Base-by-base conservation (phyloP, 1,140 invertebrate species). In the Saccostrea echinata region DNA sequence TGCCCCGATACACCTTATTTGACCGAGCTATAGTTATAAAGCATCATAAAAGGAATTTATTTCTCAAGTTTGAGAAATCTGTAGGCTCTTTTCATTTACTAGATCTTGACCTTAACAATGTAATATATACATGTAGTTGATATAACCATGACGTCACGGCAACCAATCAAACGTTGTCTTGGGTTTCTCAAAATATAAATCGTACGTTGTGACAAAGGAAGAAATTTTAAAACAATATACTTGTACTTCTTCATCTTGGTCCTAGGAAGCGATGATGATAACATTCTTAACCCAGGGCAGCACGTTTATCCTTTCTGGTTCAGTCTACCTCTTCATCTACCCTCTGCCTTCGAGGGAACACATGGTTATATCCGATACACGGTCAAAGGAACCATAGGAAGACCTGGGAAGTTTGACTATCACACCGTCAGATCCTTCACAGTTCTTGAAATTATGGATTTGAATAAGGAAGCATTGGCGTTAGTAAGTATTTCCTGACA, bases 261-360 rank as follows among this genome's bases (percentile, higher is more conserved):
- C 43, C 3, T 52, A 3, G 43, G 81, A 11, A 24, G 35, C 12
- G 81, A 35, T 21, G 81, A 53, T 12, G 52, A 52, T 11, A 3
- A 83, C 35, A 11, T 9, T 30, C 82, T 92, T 18, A 88, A 93
- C 16, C 91, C 94, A 2, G 96, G 95, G 27, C 84, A 91, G n/a
- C 94, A 95, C 87, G 91, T 91, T 16, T 96, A 95, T 90, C 95
- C 95, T 9, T 96, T 96, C 90, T 93, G 94, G 85, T 95, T 95
- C 90, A 93, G 92, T 55, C 91, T 96, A 21, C 95, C 95, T 18
- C 90, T 92, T 16, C 94, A 94, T 89, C 89, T 95, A 18, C 96
- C 96, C 0, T 94, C 95, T 1, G 95, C 95, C 12, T 96, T 95
- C 90, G 94, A 95, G 89, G 95, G 95, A 55, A 91, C 94, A 3